These are phyloP conservation scores for Panopea generosa DNA, from an alignment of 2,888 invertebrate genomes.

Conservation along the genomic window DNA sequence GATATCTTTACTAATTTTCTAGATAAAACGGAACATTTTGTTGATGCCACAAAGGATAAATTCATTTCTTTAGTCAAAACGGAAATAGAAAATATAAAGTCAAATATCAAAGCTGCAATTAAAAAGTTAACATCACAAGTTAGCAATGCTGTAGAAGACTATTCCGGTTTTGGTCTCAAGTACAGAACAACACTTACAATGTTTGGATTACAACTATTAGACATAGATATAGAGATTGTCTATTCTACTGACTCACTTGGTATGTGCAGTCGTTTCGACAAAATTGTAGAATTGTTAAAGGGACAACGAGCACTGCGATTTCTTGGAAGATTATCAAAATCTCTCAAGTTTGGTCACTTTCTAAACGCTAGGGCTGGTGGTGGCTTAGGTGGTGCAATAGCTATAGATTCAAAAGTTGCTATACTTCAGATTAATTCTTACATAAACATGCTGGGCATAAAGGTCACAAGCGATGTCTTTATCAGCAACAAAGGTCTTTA, in stretches of 20 bases:
- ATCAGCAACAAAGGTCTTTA: slow-evolving; percentile 38
- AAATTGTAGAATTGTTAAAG: slow-evolving; percentile 25
- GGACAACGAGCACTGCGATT: slow-evolving; percentile 35
- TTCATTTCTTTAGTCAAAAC: neutral
- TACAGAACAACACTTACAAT: neutral
- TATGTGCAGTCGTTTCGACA: slow-evolving; percentile 38
- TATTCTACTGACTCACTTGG: slow-evolving; percentile 14
- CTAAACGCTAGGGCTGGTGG: neutral
- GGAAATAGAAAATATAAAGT: neutral
- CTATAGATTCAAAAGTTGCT: slow-evolving; percentile 1
- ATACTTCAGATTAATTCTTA: slow-evolving; percentile 37
- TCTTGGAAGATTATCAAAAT: neutral
- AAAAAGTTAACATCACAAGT: neutral
- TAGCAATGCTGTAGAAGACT: neutral
- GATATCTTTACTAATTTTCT: neutral
- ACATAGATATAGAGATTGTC: slow-evolving; percentile 43
- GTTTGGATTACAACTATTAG: slow-evolving; percentile 7
- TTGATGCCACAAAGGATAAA: neutral
- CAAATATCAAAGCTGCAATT: neutral
- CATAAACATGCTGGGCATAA: slow-evolving; percentile 38
- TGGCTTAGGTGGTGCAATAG: slow-evolving; percentile 25
- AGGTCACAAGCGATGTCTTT: slow-evolving; percentile 37
- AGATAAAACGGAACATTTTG: neutral
- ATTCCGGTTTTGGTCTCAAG: slow-evolving; percentile 27
- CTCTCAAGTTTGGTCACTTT: slow-evolving; percentile 6